These are phyloP conservation scores for Schrankia costaestrigalis DNA, from an alignment of 2,888 invertebrate genomes.

Conservation along the genomic window DNA sequence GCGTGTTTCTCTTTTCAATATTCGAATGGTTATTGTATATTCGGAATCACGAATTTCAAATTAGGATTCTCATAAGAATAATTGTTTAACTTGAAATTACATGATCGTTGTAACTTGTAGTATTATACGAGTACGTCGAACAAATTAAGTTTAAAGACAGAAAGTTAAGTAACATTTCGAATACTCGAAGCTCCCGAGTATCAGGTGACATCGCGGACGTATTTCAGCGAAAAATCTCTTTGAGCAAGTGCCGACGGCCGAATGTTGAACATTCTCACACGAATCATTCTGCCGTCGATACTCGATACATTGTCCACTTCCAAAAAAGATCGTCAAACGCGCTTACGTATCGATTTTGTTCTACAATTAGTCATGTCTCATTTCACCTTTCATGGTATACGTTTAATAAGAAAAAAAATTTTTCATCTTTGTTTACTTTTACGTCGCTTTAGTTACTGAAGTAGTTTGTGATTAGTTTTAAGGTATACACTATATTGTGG, in stretches of 20 bases:
- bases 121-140: too few species aligned
- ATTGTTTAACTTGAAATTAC: conserved; percentile 1
- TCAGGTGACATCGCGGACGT: conserved; percentile 55
- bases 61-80: conserved; percentile 4
- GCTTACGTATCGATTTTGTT: conserved; percentile 26
- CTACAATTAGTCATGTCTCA: conserved; percentile 24
- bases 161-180: too few species aligned
- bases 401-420: not conserved
- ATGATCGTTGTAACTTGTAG: too few species aligned
- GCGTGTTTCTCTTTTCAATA: conserved; percentile 1
- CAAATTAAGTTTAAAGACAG: too few species aligned
- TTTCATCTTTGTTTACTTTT: too few species aligned
- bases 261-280: conserved; percentile 76
- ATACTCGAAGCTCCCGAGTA: conserved; percentile 47
- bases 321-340: conserved; percentile 53
- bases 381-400: conserved; percentile 11
- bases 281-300: conserved; percentile 44
- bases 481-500: too few species aligned
- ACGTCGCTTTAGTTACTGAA: too few species aligned
- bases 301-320: conserved; percentile 47
- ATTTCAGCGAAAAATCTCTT: conserved; percentile 69
- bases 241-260: conserved; percentile 62
- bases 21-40: not conserved
- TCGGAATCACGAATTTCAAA: conserved; percentile 14
- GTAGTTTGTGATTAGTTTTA: too few species aligned